Evolutionary conservation across 2,888 invertebrate genomes (phyloP).

Genomic region (Sesia apiformis): DNA sequence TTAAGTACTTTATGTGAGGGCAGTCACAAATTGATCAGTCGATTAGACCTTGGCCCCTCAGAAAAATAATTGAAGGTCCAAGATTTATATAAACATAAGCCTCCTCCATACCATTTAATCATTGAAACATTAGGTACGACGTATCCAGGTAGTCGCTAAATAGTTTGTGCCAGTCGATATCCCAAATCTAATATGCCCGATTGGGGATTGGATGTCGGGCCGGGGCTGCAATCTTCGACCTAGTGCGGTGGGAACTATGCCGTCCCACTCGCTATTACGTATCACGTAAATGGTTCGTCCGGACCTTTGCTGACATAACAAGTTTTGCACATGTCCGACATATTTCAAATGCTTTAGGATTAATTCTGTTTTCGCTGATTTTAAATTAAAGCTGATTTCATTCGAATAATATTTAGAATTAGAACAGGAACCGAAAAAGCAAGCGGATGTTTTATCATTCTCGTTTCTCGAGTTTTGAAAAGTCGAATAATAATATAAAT

Average conservation of each 20-base stretch:
- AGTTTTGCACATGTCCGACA: constrained; percentile 19
- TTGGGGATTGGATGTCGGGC: constrained; percentile 21
- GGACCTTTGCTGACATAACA: constrained; percentile 34
- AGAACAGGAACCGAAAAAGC: too few relatives aligned
- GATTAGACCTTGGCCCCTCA: too few relatives aligned
- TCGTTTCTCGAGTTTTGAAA: too few relatives aligned
- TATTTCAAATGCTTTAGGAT: constrained; percentile 17
- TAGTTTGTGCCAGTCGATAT: constrained; percentile 43
- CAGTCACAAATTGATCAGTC: too few relatives aligned
- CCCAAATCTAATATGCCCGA: constrained; percentile 56
- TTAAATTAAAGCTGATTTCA: constrained; percentile 16
- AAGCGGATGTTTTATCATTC: too few relatives aligned
- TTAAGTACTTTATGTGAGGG: too few relatives aligned
- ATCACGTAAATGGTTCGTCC: constrained; percentile 19
- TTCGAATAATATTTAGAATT: too few relatives aligned
- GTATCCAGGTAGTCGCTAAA: constrained; percentile 40
- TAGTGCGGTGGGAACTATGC: constrained; percentile 25
- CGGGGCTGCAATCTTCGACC: constrained; percentile 40
- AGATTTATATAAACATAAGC: constrained; percentile 7
- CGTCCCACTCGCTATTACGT: constrained; percentile 33
- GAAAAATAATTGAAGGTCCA: too few relatives aligned
- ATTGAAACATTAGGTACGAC: constrained; percentile 11
- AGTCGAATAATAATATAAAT: too few relatives aligned
- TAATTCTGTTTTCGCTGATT: constrained; percentile 26
- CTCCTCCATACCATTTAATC: constrained; percentile 16